These are phyloP conservation scores for Anguilla obscura DNA, from an alignment of 2,797 vertebrate species.

Conservation along the genomic window DNA sequence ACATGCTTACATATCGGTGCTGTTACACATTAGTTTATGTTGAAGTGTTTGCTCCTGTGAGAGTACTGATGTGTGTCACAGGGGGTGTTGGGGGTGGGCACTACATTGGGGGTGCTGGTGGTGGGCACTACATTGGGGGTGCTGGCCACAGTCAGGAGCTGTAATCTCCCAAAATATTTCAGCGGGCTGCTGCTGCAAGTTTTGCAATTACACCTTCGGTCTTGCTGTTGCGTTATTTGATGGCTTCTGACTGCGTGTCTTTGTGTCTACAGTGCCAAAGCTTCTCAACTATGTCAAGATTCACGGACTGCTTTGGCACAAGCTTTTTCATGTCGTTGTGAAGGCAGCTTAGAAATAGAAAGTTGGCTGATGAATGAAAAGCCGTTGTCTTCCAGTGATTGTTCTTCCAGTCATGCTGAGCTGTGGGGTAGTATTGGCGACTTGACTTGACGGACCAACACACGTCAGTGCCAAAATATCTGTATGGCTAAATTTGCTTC, in stretches of 20 bases:
- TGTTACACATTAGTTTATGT: too few relatives aligned
- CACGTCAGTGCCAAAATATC: background rate
- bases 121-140: background rate
- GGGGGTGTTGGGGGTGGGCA: background rate
- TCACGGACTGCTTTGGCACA: background rate
- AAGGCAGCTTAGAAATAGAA: background rate
- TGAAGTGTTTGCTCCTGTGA: conserved; percentile 6
- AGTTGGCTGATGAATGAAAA: background rate
- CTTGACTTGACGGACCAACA: background rate
- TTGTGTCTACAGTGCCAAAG: background rate
- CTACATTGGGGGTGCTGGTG: too few relatives aligned
- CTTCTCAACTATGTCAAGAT: background rate
- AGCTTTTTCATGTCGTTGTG: background rate
- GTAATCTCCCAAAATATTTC: background rate
- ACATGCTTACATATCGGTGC: background rate
- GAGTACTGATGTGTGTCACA: conserved; percentile 20
- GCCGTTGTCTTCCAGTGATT: background rate
- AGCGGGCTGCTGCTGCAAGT: background rate
- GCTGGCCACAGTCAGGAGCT: background rate
- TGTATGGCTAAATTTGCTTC: background rate
- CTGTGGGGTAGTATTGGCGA: background rate
- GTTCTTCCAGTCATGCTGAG: background rate
- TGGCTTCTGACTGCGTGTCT: background rate
- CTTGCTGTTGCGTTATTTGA: background rate
- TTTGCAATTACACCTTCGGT: background rate